Conservation (phyloP, 2,888 invertebrate species). For the Mamestra brassicae region DNA sequence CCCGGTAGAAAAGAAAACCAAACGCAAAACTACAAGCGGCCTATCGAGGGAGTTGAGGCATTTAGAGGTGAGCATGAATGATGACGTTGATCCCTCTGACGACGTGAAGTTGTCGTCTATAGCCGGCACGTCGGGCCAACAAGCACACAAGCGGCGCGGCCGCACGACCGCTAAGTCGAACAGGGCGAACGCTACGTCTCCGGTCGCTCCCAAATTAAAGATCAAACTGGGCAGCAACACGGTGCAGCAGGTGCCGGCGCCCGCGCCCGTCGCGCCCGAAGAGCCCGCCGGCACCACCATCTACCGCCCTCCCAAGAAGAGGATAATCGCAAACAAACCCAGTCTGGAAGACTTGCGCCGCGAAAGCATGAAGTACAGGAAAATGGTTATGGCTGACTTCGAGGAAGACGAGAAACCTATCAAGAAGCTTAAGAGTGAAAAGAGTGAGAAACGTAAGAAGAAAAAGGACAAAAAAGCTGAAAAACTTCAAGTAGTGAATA, state of each 20-base stretch:
- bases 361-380: conserved; percentile 96
- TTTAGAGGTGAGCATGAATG: conserved; percentile 91
- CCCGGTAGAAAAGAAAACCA: conserved; percentile 92
- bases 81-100: conserved; percentile 88
- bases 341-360: conserved; percentile 95
- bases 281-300: conserved; percentile 33
- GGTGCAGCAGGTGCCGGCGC: conserved; percentile 85
- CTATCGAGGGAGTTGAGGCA: conserved; percentile 92
- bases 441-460: conserved; percentile 83
- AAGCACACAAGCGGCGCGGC: conserved; percentile 79
- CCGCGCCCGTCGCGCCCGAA: conserved; percentile 4
- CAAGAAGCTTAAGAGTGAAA: conserved; percentile 83
- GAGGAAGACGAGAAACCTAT: conserved; percentile 92
- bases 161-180: conserved; percentile 78
- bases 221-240: conserved; percentile 93
- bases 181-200: conserved; percentile 73
- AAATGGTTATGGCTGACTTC: conserved; percentile 96
- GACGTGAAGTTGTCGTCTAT: conserved; percentile 79
- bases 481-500: conserved; percentile 87
- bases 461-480: conserved; percentile 90
- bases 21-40: conserved; percentile 90
- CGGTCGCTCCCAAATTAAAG: conserved; percentile 93
- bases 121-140: conserved; percentile 67
- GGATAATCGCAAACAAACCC: conserved; percentile 91
- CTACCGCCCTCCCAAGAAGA: conserved; percentile 95